Percentiles rank a stretch among this genome's conserved stretches.
Conservation (phyloP, 2,888 invertebrate genomes). For the Phania funesta region DNA sequence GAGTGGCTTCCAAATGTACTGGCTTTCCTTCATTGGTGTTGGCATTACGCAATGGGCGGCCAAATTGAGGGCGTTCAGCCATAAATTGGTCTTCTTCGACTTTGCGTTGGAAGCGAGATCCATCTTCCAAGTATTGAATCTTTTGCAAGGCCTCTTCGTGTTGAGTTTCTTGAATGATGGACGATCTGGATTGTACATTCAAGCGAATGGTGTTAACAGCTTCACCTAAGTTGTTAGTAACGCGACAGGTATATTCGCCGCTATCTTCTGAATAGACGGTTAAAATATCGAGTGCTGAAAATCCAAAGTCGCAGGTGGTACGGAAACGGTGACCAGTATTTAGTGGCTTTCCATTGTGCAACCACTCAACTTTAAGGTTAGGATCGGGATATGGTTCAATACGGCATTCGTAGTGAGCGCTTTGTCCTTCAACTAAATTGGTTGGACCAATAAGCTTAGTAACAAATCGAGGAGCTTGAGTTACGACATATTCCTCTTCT, state of each 20-base stretch:
- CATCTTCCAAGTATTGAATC: slow-evolving; percentile 94
- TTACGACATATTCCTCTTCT: slow-evolving; percentile 89
- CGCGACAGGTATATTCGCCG: slow-evolving; percentile 94
- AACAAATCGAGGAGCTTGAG: slow-evolving; percentile 91
- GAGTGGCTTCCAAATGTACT: slow-evolving; percentile 95
- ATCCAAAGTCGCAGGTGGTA: slow-evolving; percentile 97
- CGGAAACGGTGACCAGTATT: slow-evolving; percentile 94
- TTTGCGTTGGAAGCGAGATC: slow-evolving; percentile 87
- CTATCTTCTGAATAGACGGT: slow-evolving; percentile 97
- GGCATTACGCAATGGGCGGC: slow-evolving; percentile 92
- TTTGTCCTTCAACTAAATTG: slow-evolving; percentile 92
- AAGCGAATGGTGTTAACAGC: slow-evolving; percentile 90
- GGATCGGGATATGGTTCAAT: slow-evolving; percentile 96
- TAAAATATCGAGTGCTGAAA: slow-evolving; percentile 96
- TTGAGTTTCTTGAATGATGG: slow-evolving; percentile 93
- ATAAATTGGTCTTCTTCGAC: slow-evolving; percentile 87
- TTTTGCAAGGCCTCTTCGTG: slow-evolving; percentile 96
- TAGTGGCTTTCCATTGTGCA: slow-evolving; percentile 94
- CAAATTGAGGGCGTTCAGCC: slow-evolving; percentile 94
- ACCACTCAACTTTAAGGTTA: slow-evolving; percentile 94
- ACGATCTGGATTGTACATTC: slow-evolving; percentile 90
- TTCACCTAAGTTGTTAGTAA: slow-evolving; percentile 91
- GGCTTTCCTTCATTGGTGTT: slow-evolving; percentile 92
- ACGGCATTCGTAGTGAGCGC: slow-evolving; percentile 95
- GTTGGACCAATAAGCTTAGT: slow-evolving; percentile 92